Percentiles rank a stretch among this genome's conserved stretches.
Conservation (phyloP, 2,797 vertebrate genomes). For the Aselliscus stoliczkanus region DNA sequence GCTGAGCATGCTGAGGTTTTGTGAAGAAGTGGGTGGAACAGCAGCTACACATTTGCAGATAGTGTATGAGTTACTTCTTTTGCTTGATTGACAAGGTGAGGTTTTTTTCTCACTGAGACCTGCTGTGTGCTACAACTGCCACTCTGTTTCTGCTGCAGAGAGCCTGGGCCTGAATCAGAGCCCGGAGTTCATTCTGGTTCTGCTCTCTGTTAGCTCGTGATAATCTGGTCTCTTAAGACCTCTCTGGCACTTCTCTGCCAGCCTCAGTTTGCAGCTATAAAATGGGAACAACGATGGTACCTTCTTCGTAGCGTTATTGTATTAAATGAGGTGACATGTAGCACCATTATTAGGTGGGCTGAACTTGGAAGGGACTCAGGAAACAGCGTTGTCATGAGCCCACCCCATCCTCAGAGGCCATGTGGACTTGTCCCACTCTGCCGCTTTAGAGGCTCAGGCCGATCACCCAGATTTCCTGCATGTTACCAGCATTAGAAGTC, state of each 20-base stretch:
- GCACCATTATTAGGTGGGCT: not conserved
- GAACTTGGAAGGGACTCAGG: not conserved
- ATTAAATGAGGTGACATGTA: not conserved
- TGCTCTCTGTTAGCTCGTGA: not conserved
- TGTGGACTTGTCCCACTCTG: not conserved
- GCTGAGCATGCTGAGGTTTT: not conserved
- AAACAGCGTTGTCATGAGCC: not conserved
- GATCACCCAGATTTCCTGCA: not conserved
- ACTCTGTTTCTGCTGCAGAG: not conserved
- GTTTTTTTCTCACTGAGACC: not conserved
- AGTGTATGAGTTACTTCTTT: not conserved
- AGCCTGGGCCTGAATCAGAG: not conserved
- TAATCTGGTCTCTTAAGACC: not conserved
- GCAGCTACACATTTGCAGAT: not conserved
- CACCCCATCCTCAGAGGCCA: not conserved
- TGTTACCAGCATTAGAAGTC: not conserved
- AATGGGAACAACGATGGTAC: fast-evolving
- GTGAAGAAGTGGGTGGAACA: not conserved
- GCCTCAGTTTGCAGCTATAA: not conserved
- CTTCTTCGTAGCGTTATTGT: not conserved
- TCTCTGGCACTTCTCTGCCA: not conserved
- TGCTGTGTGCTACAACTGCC: not conserved
- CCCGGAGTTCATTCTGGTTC: not conserved
- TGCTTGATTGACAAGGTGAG: not conserved
- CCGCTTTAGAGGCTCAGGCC: not conserved